Evolutionary conservation across 2,888 invertebrate genomes (phyloP), one percentile per base, ranked within the genome.

Genomic region (Sinotaia quadrata): DNA sequence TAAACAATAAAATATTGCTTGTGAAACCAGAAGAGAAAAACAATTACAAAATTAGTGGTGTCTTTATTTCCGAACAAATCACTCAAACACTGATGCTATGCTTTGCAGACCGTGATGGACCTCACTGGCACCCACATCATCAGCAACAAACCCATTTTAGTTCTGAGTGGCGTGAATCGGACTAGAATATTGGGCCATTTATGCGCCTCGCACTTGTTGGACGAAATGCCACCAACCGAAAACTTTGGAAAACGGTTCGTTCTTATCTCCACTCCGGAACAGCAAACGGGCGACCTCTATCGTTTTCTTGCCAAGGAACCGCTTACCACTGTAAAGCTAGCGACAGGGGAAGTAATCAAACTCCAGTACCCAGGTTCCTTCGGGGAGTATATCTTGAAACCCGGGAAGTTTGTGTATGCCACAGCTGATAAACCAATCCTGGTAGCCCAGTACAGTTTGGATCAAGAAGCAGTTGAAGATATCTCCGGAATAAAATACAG

Each of bases 181-280:
- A 56, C 68, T 24, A 18, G 15, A 31, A 21, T 68, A n/a, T 68
- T 41, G 33, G n/a, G 33, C 37, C 18, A 1, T 5, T 18, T 3
- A 3, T 68, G 68, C 44, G 18, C 2, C 4, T 60, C 60, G 18
- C 68, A 68, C 61, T 31, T 68, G 5, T n/a, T 60, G 15, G 61
- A 68, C 36, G 34, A 56, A 54, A 52, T 60, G 51, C 68, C 68
- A 21, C 61, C 68, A 3, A 34, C 31, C 27, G 34, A 51, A n/a
- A 68, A 72, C 29, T 79, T 78, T 78, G 78, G 75, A 41, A 71
- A 36, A 24, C 52, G 54, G 21, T 81, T 77, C 71, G 56, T 72
- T 56, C 70, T 72, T 3, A 72, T 76, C 5, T 78, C 60, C 5
- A 21, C 44, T 21, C 68, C 68, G 5, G 12, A 56, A 2, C 60